Base-by-base conservation (phyloP, 2,797 vertebrate genomes). In the Enoplosus armatus region DNA sequence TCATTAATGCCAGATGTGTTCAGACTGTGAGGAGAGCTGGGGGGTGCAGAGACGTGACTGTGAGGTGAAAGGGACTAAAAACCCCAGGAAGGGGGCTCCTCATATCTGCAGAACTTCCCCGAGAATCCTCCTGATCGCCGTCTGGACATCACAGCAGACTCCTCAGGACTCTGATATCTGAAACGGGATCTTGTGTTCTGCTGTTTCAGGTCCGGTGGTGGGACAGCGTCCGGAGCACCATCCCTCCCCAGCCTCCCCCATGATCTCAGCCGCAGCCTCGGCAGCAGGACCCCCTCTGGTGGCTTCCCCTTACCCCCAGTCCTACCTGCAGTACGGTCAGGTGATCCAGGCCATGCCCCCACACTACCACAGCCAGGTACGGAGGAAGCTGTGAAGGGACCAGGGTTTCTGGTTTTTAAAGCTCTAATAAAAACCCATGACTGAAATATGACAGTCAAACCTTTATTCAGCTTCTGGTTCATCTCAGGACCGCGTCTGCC, bases 311-410 rank as follows among this genome's bases (percentile, higher is more conserved):
- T 97, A 96, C 31, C 94, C 96, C 1, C 96, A 96, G 69, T 95
- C 96, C 33, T 97, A 97, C 90, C 94, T 97, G 85, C 96, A 96
- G 83, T 97, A 97, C 64, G 94, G 94, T 51, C 92, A 96, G 74
- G 95, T 97, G 94, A 96, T 97, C 92, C 96, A 96, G 84, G 93
- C 96, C 65, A 95, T 97, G 96, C 92, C 96, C 1, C 93, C 96
- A 0, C 96, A 96, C 85, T 97, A 96, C 77, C 92, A 95, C 20
- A 96, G 95, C 31, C 96, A 96, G 96, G 96, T 96, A 86, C 20
- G 0, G 24, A 51, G 41, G 24, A 33, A 24, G 20, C 27, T 31
- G 8, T 20, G 6, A 53, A 55, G 15, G 3, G 8, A 9, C 18
- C 54, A 22, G 31, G 3, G 31, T n/a, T 35, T 10, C 12, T 16